Conservation (phyloP, 2,888 invertebrate genomes). For the Chloromyia formosa region DNA sequence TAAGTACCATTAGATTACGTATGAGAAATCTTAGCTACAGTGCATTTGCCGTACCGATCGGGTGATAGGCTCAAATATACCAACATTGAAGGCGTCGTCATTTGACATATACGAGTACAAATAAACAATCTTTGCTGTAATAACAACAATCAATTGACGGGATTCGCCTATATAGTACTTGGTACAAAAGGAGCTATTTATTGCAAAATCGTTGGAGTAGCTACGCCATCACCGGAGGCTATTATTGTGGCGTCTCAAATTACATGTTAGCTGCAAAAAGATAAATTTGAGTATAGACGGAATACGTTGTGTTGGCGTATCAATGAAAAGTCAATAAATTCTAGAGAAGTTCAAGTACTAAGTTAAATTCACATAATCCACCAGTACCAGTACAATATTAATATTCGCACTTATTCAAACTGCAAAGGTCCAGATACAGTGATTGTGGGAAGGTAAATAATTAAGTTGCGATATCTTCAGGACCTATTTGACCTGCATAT, state of each 20-base stretch:
- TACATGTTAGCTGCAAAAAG: neutral
- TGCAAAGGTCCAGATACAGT: no score
- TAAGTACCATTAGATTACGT: no score
- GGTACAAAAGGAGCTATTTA: neutral
- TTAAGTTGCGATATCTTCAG: no score
- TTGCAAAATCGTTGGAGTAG: neutral
- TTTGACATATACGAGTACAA: neutral
- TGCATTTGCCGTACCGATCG: no score
- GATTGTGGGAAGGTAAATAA: no score
- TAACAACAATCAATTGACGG: neutral
- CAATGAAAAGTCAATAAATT: neutral
- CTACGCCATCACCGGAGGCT: neutral
- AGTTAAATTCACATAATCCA: neutral
- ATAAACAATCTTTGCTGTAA: slow-evolving; percentile 3
- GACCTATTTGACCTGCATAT: no score
- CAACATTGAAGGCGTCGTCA: neutral
- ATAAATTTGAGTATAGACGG: neutral
- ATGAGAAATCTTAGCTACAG: no score
- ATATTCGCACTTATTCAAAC: neutral
- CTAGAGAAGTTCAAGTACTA: neutral
- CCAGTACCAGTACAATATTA: neutral
- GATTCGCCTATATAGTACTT: neutral
- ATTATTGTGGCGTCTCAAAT: neutral
- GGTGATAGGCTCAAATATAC: neutral
- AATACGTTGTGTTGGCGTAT: neutral